Evolutionary conservation across 2,888 invertebrate genomes (phyloP).

Genomic region (Abscondita cerata): DNA sequence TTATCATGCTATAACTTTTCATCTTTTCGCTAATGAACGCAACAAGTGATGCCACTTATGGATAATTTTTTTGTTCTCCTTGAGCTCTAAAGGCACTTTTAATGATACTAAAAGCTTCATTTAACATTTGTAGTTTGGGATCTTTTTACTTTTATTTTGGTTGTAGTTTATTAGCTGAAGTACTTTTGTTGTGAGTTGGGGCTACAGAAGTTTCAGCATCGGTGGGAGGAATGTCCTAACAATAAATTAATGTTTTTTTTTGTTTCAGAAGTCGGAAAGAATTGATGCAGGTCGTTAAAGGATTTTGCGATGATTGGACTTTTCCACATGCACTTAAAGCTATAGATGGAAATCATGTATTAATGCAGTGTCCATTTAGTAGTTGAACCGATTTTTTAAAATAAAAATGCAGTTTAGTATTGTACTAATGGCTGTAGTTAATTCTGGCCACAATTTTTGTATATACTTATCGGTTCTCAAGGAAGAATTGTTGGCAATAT

Average conservation of each 20-base stretch:
- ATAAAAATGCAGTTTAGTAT: background rate
- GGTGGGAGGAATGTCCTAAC: background rate
- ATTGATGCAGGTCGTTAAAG: background rate
- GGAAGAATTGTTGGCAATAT: no score
- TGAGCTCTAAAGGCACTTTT: background rate
- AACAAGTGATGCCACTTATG: background rate
- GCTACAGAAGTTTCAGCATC: background rate
- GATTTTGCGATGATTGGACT: no score
- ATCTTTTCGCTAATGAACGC: no score
- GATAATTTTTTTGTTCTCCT: background rate
- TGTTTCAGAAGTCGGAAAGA: background rate
- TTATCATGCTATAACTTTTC: no score
- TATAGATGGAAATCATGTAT: background rate
- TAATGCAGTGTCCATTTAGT: constrained; percentile 1
- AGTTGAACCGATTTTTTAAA: constrained; percentile 6
- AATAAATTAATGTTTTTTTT: background rate
- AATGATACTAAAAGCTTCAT: no score
- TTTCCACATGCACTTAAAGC: no score
- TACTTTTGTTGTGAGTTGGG: constrained; percentile 1
- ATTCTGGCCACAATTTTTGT: background rate
- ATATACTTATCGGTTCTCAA: background rate
- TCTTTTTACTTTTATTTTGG: background rate
- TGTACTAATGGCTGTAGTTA: background rate
- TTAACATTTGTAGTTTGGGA: background rate
- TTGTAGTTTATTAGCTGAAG: background rate